A percentile compares a stretch with the other conserved stretches of the same genome.
Conservation (phyloP, 2,888 invertebrate species). For the Uropetala carovei region DNA sequence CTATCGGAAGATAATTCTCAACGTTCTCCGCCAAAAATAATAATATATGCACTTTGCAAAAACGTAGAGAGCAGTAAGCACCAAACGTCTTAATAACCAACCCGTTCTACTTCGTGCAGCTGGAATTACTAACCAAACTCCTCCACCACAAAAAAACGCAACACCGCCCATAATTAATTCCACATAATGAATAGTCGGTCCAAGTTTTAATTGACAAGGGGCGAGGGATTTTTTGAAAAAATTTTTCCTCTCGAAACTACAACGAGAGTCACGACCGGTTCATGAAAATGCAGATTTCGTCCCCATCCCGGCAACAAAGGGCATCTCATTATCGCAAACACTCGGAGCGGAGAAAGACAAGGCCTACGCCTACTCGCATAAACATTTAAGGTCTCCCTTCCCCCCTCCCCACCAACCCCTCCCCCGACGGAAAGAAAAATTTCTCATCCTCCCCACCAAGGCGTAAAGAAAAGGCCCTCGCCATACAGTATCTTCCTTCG, state of each 20-base stretch:
- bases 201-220: slow-evolving; percentile 57
- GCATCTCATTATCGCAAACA: slow-evolving; percentile 59
- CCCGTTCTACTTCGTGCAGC: not conserved
- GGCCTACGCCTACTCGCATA: not conserved
- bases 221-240: not conserved
- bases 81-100: not conserved
- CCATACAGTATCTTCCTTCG: not conserved
- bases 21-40: not conserved
- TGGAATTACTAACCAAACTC: not conserved
- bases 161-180: slow-evolving; percentile 15
- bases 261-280: slow-evolving; percentile 38
- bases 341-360: slow-evolving; percentile 10
- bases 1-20: not conserved
- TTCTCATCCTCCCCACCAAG: not conserved
- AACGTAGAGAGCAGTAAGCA: not conserved
- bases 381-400: no score
- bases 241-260: not conserved
- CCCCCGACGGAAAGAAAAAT: not conserved
- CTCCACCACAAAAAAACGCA: not conserved
- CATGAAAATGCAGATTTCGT: slow-evolving; percentile 59
- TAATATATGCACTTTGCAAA: not conserved
- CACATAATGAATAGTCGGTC: slow-evolving; percentile 27
- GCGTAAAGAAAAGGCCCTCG: not conserved
- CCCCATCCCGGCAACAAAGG: not conserved
- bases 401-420: not conserved